phyloP scores from a whole-genome alignment of 2,113 vertebrate species.

The Struthio camelus region DNA sequence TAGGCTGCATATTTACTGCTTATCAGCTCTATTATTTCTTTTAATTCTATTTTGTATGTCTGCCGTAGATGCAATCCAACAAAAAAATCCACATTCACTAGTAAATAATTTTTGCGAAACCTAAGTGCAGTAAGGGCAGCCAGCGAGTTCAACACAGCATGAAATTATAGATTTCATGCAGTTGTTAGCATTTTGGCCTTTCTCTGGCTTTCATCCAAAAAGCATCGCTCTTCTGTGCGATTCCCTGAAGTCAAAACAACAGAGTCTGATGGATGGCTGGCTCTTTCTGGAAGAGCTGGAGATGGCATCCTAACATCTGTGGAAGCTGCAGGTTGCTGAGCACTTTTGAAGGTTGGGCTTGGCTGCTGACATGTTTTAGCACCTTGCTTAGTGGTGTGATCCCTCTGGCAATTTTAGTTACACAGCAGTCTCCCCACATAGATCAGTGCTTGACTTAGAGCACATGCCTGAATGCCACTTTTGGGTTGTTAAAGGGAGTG shows the following conservation, averaged over 20 bases:
- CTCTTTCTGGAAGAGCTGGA: background rate
- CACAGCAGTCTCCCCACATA: fast-evolving
- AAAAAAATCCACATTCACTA: background rate
- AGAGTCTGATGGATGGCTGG: background rate
- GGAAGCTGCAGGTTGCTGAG: background rate
- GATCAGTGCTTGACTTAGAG: background rate
- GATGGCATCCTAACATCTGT: background rate
- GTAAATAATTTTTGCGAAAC: background rate
- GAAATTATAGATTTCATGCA: background rate
- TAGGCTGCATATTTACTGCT: background rate
- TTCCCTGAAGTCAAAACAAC: background rate
- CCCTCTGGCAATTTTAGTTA: background rate
- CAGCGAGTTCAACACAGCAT: background rate
- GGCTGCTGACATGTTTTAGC: background rate
- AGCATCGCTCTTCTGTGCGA: background rate
- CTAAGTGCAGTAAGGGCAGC: background rate
- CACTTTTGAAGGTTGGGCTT: background rate
- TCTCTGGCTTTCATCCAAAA: background rate
- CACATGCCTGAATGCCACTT: background rate
- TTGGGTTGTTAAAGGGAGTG: background rate
- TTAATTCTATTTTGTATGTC: background rate
- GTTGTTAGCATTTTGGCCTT: background rate
- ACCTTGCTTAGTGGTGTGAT: background rate
- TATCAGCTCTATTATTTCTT: background rate
- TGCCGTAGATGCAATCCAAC: background rate